Base-by-base conservation (phyloP, 2,888 invertebrate species). In the Mimumesa dahlbomi region DNA sequence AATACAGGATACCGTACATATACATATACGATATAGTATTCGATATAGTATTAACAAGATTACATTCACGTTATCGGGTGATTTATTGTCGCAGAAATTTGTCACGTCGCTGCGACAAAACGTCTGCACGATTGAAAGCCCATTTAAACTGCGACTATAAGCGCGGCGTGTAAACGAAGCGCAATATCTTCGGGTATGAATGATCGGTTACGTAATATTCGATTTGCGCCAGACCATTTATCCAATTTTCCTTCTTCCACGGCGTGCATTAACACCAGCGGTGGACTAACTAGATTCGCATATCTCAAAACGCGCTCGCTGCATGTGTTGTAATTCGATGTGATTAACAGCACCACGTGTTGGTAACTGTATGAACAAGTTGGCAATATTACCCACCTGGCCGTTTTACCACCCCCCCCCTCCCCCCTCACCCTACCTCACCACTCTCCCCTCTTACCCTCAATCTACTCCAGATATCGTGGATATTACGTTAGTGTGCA, bases 271-370 rank as follows among this genome's bases (percentile, higher is more conserved):
- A 79, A 78, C 81, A 77, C 75, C 79, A 78, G 61, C 78, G 71
- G 75, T 57, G 79, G 67, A 63, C 75, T 72, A 79, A 79, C 79
- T 78, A 59, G 72, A 81, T 75, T 78, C 81, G 63, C 81, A 63
- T 79, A 79, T 79, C 79, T 81, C 81, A 69, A 81, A 81, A 78
- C 59, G 72, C 81, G 45, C 67, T 62, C 62, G 63, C 66, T 66
- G 67, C 81, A 64, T 74, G 78, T 66, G 81, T 75, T 75, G 81
- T 79, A 79, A 79, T 79, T 79, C 81, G 79, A 75, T 66, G 79
- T 81, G 79, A 79, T 79, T 79, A 79, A 79, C 79, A 81, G 70
- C 81, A 67, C 79, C 79, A 64, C 73, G 79, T 79, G 79, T 75
- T 75, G 67, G 73, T 79, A 81, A 81, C 79, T 75, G 79, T 79